Conservation (phyloP, 2,113 vertebrate genomes). For the Dryoscopus gambensis region DNA sequence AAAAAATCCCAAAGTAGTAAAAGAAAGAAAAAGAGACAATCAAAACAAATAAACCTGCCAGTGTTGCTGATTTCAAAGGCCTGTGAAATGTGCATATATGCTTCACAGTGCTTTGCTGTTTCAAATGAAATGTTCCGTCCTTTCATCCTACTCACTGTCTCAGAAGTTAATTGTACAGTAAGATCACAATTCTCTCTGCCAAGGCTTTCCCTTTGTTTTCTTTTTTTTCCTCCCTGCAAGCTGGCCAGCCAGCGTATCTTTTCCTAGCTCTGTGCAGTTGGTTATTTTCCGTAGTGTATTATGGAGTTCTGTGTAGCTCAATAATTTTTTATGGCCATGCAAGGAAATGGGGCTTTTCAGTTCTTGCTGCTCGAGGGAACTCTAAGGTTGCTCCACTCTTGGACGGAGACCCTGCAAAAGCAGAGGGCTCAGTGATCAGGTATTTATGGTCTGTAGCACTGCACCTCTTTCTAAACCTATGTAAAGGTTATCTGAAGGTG, state of each 20-base stretch:
- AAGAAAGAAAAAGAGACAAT: conserved; percentile 42
- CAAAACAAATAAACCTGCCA: conserved; percentile 66
- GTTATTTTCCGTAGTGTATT: not conserved
- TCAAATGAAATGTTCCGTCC: conserved; percentile 24
- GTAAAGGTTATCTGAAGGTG: not conserved
- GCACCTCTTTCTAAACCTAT: not conserved
- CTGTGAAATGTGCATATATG: conserved; percentile 12
- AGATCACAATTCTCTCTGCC: conserved; percentile 21
- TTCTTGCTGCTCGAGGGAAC: not conserved
- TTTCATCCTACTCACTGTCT: conserved; percentile 35
- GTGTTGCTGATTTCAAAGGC: conserved; percentile 46
- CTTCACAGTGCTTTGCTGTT: not conserved
- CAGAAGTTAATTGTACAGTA: conserved; percentile 40
- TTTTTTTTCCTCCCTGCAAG: not conserved
- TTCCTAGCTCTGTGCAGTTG: not conserved
- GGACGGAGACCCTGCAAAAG: not conserved
- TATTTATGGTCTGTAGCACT: not conserved
- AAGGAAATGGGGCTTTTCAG: not conserved
- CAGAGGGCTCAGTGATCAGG: not conserved
- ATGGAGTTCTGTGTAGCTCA: not conserved
- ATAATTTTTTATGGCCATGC: conserved; percentile 8
- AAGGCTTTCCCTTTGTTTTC: conserved; percentile 31
- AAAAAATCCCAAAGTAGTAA: conserved; percentile 26
- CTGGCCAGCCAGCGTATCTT: not conserved
- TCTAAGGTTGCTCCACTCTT: not conserved